Conservation (phyloP, 2,797 vertebrate genomes). For the Sternarchorhynchus goeldii region DNA sequence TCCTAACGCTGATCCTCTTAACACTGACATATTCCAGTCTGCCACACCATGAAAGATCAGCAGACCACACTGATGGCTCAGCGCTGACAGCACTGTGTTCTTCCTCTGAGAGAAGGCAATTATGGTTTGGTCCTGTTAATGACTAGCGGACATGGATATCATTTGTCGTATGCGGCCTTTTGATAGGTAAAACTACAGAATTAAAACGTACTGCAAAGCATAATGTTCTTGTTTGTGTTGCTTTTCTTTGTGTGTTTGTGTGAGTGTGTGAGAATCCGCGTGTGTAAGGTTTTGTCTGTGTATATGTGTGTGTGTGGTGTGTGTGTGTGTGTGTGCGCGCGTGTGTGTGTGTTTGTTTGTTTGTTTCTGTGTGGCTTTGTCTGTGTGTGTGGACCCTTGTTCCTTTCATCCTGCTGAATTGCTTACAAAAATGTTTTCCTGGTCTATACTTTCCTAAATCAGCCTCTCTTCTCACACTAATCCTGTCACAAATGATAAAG, state of each 20-base stretch:
- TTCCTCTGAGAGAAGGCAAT: background rate
- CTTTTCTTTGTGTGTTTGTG: background rate
- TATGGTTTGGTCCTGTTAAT: background rate
- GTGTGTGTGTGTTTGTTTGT: slow-evolving; percentile 17
- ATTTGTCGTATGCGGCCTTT: background rate
- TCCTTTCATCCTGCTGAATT: slow-evolving; percentile 22
- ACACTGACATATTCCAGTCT: slow-evolving; percentile 16
- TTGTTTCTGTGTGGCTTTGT: no score
- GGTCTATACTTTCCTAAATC: slow-evolving; percentile 15
- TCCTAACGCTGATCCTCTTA: slow-evolving; percentile 15
- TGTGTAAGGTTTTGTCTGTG: background rate
- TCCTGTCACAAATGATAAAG: background rate
- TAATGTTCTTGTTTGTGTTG: background rate
- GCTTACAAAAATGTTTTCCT: slow-evolving; percentile 9
- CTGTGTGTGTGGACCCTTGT: slow-evolving; percentile 22
- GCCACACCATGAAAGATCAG: background rate
- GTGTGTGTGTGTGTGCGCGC: background rate
- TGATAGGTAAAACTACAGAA: background rate
- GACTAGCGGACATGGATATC: background rate
- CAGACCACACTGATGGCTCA: slow-evolving; percentile 2
- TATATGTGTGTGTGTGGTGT: background rate
- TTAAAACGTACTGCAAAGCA: background rate
- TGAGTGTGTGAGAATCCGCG: background rate
- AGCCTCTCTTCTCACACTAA: slow-evolving; percentile 10
- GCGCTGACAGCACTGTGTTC: background rate